Percentiles rank a stretch among this genome's conserved stretches.
Conservation (phyloP, 2,113 vertebrate species). For the Hippopotamus amphibius region DNA sequence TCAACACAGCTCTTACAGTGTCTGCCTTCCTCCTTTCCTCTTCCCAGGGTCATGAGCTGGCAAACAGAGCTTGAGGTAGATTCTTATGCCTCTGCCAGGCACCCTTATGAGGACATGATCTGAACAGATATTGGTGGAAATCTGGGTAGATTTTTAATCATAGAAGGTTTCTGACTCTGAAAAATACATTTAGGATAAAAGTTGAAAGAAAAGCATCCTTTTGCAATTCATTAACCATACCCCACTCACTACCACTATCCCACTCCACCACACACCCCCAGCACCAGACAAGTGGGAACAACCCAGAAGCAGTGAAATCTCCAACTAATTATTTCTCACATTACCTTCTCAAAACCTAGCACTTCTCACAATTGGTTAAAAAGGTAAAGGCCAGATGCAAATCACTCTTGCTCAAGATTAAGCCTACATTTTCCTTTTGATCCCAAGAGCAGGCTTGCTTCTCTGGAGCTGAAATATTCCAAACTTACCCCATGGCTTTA, state of each 20-base stretch:
- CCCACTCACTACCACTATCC: background rate
- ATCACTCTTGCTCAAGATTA: background rate
- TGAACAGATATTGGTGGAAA: background rate
- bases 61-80: background rate
- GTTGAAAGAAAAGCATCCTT: background rate
- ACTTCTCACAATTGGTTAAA: background rate
- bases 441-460: background rate
- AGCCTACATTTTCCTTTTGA: background rate
- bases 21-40: background rate
- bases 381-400: background rate
- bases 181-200: background rate
- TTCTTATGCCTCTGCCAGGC: background rate
- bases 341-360: background rate
- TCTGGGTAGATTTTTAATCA: background rate
- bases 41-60: background rate
- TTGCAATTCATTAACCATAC: background rate
- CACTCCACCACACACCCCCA: background rate
- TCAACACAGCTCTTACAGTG: background rate
- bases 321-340: background rate
- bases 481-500: background rate
- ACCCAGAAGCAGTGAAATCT: background rate
- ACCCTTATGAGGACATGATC: background rate
- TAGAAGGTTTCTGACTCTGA: background rate
- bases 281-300: background rate
- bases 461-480: background rate